Percentiles rank a stretch among this genome's conserved stretches.
phyloP scores from a whole-genome alignment of 2,888 invertebrate species.

The Drosophila ustulata region DNA sequence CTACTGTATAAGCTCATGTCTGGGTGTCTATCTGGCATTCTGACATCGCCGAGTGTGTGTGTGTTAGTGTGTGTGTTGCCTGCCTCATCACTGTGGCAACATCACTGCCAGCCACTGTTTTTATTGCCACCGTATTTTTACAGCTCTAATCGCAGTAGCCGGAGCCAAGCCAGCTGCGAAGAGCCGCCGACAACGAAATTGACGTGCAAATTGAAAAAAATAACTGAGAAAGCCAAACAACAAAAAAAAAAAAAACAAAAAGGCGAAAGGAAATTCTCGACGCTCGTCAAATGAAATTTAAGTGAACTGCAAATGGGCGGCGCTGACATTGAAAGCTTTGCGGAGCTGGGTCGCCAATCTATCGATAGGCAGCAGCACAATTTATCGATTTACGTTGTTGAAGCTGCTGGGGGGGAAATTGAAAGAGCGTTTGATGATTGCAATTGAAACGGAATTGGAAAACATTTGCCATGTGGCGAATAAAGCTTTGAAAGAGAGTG shows the following conservation, averaged over 20 bases:
- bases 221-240: slow-evolving; percentile 4
- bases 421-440: slow-evolving; percentile 58
- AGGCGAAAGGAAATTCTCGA: slow-evolving; percentile 34
- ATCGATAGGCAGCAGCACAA: slow-evolving; percentile 44
- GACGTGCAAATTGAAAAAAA: slow-evolving; percentile 70
- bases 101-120: not conserved
- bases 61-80: slow-evolving; percentile 18
- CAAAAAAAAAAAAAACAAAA: slow-evolving; percentile 2
- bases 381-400: slow-evolving; percentile 54
- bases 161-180: slow-evolving; percentile 5
- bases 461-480: slow-evolving; percentile 32
- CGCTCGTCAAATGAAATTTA: slow-evolving; percentile 56
- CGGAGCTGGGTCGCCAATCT: not conserved
- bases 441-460: slow-evolving; percentile 71
- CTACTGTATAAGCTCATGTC: slow-evolving; percentile 31
- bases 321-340: slow-evolving; percentile 49
- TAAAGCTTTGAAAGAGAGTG: slow-evolving; percentile 11
- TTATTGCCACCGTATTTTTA: slow-evolving; percentile 61
- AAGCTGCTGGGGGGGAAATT: slow-evolving; percentile 36
- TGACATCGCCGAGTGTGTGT: not conserved
- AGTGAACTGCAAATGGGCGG: slow-evolving; percentile 53
- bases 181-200: slow-evolving; percentile 65
- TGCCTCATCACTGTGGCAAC: slow-evolving; percentile 16
- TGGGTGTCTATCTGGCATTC: slow-evolving; percentile 12
- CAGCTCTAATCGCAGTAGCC: slow-evolving; percentile 59